Percentiles rank a stretch among this genome's conserved stretches.
Evolutionary conservation across 2,888 invertebrate genomes (phyloP).

Genomic region (Selenia dentaria): DNA sequence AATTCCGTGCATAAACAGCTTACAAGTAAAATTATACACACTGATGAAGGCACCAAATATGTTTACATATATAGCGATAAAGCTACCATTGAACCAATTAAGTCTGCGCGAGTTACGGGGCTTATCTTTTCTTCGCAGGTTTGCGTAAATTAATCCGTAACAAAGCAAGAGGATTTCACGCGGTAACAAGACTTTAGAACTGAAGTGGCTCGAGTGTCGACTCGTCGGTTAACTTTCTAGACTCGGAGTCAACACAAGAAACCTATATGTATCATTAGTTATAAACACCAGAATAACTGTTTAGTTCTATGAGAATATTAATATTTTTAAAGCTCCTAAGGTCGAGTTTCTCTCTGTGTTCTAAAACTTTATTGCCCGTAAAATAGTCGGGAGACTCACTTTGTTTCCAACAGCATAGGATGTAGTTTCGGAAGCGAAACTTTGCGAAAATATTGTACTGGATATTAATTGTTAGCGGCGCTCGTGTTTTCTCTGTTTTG

Average conservation of each 20-base stretch:
- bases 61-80: conserved; percentile 32
- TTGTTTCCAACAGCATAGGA: conserved; percentile 61
- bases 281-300: conserved; percentile 10
- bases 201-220: conserved; percentile 45
- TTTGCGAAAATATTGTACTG: conserved; percentile 73
- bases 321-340: conserved; percentile 48
- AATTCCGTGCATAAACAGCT: conserved; percentile 60
- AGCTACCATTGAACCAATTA: conserved; percentile 45
- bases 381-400: conserved; percentile 68
- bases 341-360: conserved; percentile 48
- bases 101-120: conserved; percentile 40
- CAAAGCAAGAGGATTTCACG: conserved; percentile 49
- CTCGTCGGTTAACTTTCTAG: conserved; percentile 51
- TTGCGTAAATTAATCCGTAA: conserved; percentile 48
- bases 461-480: conserved; percentile 65
- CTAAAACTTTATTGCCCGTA: conserved; percentile 62
- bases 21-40: conserved; percentile 40
- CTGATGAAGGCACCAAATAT: conserved; percentile 28
- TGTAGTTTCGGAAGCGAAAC: conserved; percentile 64
- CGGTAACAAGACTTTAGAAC: conserved; percentile 50
- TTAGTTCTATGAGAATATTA: conserved; percentile 26
- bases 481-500: conserved; percentile 52
- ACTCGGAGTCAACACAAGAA: conserved; percentile 46
- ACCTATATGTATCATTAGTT: conserved; percentile 8
- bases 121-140: conserved; percentile 43